Evolutionary conservation across 2,888 invertebrate species (phyloP).

Genomic region (Drosophila rubida): DNA sequence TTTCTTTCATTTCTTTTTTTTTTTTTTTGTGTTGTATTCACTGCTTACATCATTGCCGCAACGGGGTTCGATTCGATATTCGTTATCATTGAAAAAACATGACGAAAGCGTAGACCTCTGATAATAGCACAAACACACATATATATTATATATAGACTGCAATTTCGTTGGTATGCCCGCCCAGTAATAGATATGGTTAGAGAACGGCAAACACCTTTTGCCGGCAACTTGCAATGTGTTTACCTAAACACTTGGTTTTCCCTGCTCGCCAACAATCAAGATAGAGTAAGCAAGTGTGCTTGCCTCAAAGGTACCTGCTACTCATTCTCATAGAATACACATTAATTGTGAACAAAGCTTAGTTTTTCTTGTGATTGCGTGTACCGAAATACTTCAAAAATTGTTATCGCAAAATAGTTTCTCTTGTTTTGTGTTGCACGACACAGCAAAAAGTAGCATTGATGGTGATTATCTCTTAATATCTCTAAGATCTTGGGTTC

Average conservation of each 20-base stretch:
- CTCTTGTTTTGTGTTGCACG: not conserved
- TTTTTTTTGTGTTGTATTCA: constrained; percentile 4
- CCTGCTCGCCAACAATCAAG: no score
- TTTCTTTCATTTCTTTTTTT: not conserved
- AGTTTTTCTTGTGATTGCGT: not conserved
- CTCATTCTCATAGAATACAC: no score
- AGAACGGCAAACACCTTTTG: not conserved
- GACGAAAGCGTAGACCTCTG: constrained; percentile 40
- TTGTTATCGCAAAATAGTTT: not conserved
- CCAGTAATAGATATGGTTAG: constrained; percentile 31
- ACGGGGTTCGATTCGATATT: constrained; percentile 38
- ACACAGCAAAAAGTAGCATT: not conserved
- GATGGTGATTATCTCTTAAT: not conserved
- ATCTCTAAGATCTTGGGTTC: not conserved
- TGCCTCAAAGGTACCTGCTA: not conserved
- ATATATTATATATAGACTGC: not conserved
- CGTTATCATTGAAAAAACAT: constrained; percentile 45
- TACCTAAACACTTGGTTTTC: constrained; percentile 8
- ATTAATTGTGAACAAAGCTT: not conserved
- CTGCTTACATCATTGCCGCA: constrained; percentile 51
- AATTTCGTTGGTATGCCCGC: constrained; percentile 27
- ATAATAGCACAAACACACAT: constrained; percentile 18
- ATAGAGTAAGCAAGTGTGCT: not conserved
- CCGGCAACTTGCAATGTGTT: constrained; percentile 9
- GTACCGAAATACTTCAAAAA: not conserved